Percentiles rank a stretch among this genome's conserved stretches.
Evolutionary conservation across 2,888 invertebrate genomes (phyloP).

Genomic region (Ormyrus pomaceus): DNA sequence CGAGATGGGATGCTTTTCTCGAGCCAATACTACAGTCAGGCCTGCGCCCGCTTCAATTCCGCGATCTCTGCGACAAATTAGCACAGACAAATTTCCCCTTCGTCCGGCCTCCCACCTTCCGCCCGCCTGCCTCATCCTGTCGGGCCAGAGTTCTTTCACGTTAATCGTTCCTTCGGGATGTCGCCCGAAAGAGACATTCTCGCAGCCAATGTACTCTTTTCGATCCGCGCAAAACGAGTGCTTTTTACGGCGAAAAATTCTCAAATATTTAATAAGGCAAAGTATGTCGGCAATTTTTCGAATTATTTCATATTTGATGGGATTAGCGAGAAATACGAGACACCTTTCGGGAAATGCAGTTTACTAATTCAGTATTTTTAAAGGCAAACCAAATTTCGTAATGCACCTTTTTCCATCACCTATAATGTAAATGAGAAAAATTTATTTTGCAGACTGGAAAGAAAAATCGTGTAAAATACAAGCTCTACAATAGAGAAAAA

Average conservation of each 20-base stretch:
- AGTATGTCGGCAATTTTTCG: too few relatives aligned
- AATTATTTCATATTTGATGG: too few relatives aligned
- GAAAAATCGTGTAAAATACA: not conserved
- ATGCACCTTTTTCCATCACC: too few relatives aligned
- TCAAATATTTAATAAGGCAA: too few relatives aligned
- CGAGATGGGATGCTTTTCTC: conserved; percentile 61
- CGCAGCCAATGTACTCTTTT: conserved; percentile 28
- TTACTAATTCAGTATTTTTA: too few relatives aligned
- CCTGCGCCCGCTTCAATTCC: conserved; percentile 67
- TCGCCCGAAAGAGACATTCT: conserved; percentile 54
- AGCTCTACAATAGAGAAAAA: not conserved
- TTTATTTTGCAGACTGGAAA: not conserved
- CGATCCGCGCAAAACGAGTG: not conserved
- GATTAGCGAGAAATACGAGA: too few relatives aligned
- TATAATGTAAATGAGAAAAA: not conserved
- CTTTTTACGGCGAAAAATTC: not conserved
- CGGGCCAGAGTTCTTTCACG: not conserved
- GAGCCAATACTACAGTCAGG: conserved; percentile 58
- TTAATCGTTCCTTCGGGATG: conserved; percentile 57
- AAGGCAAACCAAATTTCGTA: too few relatives aligned
- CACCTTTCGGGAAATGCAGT: too few relatives aligned
- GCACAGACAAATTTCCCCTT: conserved; percentile 69
- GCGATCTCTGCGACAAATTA: conserved; percentile 71
- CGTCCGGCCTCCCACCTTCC: conserved; percentile 46
- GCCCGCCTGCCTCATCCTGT: conserved; percentile 13